Base-by-base conservation (phyloP, 2,797 vertebrate genomes). In the Holocentrus rufus region DNA sequence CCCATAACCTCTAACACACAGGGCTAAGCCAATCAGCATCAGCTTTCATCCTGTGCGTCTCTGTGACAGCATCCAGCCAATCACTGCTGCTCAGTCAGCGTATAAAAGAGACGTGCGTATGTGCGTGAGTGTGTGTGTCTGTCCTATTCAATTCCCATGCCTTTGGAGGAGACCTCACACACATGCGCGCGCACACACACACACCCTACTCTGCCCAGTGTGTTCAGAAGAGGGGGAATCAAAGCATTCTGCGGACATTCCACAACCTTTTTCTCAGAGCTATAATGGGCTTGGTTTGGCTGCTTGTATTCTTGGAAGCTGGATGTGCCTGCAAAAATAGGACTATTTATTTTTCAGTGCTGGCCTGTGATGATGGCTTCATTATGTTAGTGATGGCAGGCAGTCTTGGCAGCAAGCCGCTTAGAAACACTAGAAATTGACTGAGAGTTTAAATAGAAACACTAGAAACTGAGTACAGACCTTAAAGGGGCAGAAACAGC, bases 221-320 rank as follows among this genome's bases (percentile, higher is more conserved):
- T 49, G 74, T 75, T 85, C 25, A 70, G 52, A 73, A 74, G 70
- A 77, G 30, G 56, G 73, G 70, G 72, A 87, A 87, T 85, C 71
- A 84, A 89, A 89, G 74, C 69, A 44, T 50, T 67, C 44, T 44
- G 73, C 65, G 82, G 79, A 91, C 84, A 85, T 90, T 87, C 80
- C 84, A 61, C 74, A 83, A 79, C 65, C 67, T 79, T 80, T 66
- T 77, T 82, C 81, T 80, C 79, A 81, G 60, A 90, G 83, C 73
- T 81, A 83, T 82, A 87, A 81, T 67, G 56, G 80, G 53, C 74
- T 85, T 58, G 83, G 86, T 90, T 87, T 81, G 69, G 79, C 70
- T 78, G 73, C 78, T 71, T 69, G 81, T 84, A 87, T 89, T 89
- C 80, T 90, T 87, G 87, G 87, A 88, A 74, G 82, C 77, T 78